Evolutionary conservation across 2,113 vertebrate genomes (phyloP), one percentile per base, ranked within the genome.

Genomic region (Myrmophylax atrothorax): DNA sequence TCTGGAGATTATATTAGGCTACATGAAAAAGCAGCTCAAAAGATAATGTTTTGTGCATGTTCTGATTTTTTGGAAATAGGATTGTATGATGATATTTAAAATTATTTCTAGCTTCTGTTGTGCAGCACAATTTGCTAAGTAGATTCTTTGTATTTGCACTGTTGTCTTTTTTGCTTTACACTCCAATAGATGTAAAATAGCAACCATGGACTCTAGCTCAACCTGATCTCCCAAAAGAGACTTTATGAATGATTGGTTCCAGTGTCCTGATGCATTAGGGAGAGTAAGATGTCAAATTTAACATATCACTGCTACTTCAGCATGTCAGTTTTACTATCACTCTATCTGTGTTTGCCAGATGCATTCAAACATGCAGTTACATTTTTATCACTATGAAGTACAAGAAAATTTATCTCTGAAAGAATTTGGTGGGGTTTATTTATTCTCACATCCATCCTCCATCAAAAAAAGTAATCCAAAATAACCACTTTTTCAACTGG

Each of bases 271-370:
- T 2, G 14, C 38, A 66, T 94, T 94, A 94, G 19, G 0, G 2
- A 83, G 86, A 95, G 18, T 60, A 80, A 97, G 83, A 93, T 75
- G 85, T 93, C 94, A 93, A 87, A 96, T 92, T 96, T 85, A 92
- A 52, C 42, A 49, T 64, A 84, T 92, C 84, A 53, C 63, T 74
- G 50, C 81, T 95, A 72, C 87, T 91, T 83, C 88, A 93, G 63
- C 58, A 67, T 77, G 94, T 85, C 92, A 79, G 46, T 73, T 96
- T 94, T 85, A 82, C 69, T 94, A n/a, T 64, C 14, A 7, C 18
- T 84, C 85, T 86, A 63, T 63, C 59, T 44, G 33, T 59, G 46
- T 73, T 96, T 94, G 50, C 64, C 35, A 75, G 76, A 72, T 88
- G 58, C 72, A 72, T 84, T 80, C 1, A 86, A 80, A 94, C 93